Base-by-base conservation (phyloP, 2,797 vertebrate species). In the Phrynocephalus vlangalii region DNA sequence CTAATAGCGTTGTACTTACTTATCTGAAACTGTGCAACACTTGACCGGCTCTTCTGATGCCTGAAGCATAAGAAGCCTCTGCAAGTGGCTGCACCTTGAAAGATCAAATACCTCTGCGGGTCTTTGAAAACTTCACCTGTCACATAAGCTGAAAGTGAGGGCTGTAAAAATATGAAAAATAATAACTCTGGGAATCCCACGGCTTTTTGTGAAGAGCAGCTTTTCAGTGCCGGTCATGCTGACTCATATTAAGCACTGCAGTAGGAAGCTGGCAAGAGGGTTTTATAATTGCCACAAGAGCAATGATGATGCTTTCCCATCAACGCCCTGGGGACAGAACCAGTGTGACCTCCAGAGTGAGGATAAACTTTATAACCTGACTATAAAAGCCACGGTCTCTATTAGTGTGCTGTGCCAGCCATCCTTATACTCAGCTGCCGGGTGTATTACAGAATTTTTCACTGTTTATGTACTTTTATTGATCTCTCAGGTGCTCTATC, bases 271-370 rank as follows among this genome's bases (percentile, higher is more conserved):
- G 1, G 18, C 15, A 72, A 70, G 50, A 18, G 44, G 26, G 5
- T 75, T 68, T 82, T 18, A 6, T 13, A 1, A 10, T 0, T 5
- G 18, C 81, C 81, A 80, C 0, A 6, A 52, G n/a, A 10, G 44
- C 52, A 52, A 76, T 73, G n/a, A 67, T 38, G 33, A 72, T 5
- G 33, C 0, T 2, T 44, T 84, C 67, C 22, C 56, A 50, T 73
- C 28, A 48, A 52, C 28, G 80, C 68, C 71, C 76, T 24, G 33
- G 38, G 68, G 56, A 63, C 52, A 18, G n/a, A 66, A 73, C 20
- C 50, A 73, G 20, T 66, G 70, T 79, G 87, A 88, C 87, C 82
- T 88, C 68, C 48, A 79, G 71, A 52, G 82, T 88, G 68, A 52
- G 72, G 60, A 79, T 73, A 88, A 79, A 84, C 76, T 80, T 79